Evolutionary conservation across 2,888 invertebrate species (phyloP), one percentile per base, ranked within the genome.

Genomic region (Hymenopus coronatus): DNA sequence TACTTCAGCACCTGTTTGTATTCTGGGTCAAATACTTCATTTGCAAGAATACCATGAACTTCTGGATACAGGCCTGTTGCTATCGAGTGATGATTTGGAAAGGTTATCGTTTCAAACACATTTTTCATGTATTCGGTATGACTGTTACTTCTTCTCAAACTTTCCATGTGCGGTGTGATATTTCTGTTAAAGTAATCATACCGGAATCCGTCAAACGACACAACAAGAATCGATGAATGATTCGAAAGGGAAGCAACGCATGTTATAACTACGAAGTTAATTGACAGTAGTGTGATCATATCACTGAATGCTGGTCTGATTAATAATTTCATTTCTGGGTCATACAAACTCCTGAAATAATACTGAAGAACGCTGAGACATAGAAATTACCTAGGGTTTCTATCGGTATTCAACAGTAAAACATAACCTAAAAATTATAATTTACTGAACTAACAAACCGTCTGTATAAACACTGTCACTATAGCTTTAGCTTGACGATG

Each of bases 51-150:
- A 0, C 97, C 97, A 92, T 97, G 97, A 27, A 93, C 94, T 92
- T 96, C 96, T 0, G 95, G 94, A 92, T 95, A 96, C 87, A 96
- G 92, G 14, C 96, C 96, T 46, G 96, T 97, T 0, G 95, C 96
- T 88, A 97, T 95, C 0, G 96, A 94, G 91, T 96, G 96, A 93
- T 97, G 97, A 93, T 97, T 97, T 0, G 96, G 96, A 92, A 96
- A 96, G 1, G 97, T 97, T 93, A 96, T 96, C 0, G 97, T 96
- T 0, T 95, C 94, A 92, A 96, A 96, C 83, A 95, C 94, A 91
- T 95, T 95, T 85, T 93, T 93, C 93, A 96, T 94, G 91, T 94
- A 94, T 89, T 95, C 94, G 0, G 95, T 93, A 90, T 94, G 93
- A 7, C 95, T 94, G 8, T 96, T 96, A 89, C 94, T 92, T 25